phyloP scores from a whole-genome alignment of 2,888 invertebrate species.

The Cenopis cana region DNA sequence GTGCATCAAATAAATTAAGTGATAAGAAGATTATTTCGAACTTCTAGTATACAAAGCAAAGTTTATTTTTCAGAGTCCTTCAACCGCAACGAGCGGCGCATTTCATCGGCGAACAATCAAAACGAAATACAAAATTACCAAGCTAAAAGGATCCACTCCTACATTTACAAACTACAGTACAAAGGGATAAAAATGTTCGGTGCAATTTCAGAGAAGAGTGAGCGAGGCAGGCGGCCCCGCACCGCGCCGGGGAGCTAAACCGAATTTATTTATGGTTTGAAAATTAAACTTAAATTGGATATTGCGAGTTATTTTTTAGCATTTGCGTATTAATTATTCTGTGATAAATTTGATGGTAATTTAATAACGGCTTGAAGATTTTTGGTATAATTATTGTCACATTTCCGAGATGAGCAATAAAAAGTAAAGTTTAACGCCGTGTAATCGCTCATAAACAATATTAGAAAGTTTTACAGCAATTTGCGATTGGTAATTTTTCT shows the following conservation, averaged over 20 bases:
- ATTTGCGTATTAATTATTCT: conserved; percentile 70
- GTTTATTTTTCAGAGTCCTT: conserved; percentile 51
- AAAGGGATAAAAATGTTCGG: conserved; percentile 79
- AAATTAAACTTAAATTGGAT: conserved; percentile 84
- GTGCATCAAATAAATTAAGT: not conserved
- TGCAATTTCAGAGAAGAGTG: conserved; percentile 75
- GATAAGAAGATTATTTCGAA: conserved; percentile 34
- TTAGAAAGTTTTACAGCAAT: not conserved
- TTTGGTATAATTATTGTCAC: conserved; percentile 44
- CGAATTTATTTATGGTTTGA: conserved; percentile 82
- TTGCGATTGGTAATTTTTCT: conserved; percentile 6
- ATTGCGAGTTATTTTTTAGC: conserved; percentile 75
- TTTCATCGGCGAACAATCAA: conserved; percentile 66
- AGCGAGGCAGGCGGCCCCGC: conserved; percentile 70
- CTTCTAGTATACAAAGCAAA: conserved; percentile 22
- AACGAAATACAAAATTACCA: conserved; percentile 70
- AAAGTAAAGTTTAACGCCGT: not conserved
- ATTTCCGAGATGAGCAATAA: conserved; percentile 5
- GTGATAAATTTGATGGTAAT: conserved; percentile 63
- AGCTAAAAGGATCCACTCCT: conserved; percentile 68
- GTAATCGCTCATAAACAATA: conserved; percentile 4
- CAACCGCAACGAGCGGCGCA: conserved; percentile 59
- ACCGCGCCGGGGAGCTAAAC: conserved; percentile 76
- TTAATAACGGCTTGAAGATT: conserved; percentile 53
- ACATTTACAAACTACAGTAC: conserved; percentile 72